Evolutionary conservation across 2,797 vertebrate species (phyloP), one percentile per base, ranked within the genome.

Genomic region (Pangasius krempfi): DNA sequence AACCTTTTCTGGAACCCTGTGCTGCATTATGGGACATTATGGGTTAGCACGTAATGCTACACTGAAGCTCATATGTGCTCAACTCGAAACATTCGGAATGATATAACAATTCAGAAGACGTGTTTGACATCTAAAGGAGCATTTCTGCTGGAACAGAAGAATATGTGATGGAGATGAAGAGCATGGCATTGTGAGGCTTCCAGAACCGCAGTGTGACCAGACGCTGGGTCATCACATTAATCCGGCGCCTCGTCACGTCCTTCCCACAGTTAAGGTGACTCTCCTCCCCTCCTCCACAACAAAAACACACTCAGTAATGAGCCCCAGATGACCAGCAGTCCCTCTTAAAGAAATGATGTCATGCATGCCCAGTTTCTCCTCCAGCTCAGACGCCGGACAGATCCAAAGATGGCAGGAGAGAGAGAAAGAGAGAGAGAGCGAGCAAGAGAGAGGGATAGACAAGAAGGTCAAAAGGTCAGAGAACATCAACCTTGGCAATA

Each of bases 341-440:
- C 89, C 92, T 94, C 93, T 93, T 88, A 64, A 85, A 86, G 83
- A 93, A 89, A 94, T 95, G 94, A 95, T 91, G 91, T 95, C 92
- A 96, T 94, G 90, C 82, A 92, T 94, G 95, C 95, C 93, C 93
- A 92, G 92, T 93, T 93, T 96, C 94, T 96, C 94, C 91, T 94
- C 16, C 68, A 90, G 68, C 37, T 73, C 88, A 72, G 84, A 86
- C n/a, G 82, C 83, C 92, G 93, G 92, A 94, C 94, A 95, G 89
- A 91, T 91, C 91, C 92, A 94, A 95, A 95, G 94, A 94, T 89
- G 85, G 88, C 89, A 91, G 10, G 72, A 75, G 62, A n/a, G 66
- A 16, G 73, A 13, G 13, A n/a, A 14, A 44, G 60, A 62, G 5
- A 40, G 72, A 25, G 40, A 47, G 20, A 22, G 50, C 33, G 78